Evolutionary conservation across 2,797 vertebrate genomes (phyloP), one percentile per base, ranked within the genome.

Genomic region (Cynopterus sphinx): DNA sequence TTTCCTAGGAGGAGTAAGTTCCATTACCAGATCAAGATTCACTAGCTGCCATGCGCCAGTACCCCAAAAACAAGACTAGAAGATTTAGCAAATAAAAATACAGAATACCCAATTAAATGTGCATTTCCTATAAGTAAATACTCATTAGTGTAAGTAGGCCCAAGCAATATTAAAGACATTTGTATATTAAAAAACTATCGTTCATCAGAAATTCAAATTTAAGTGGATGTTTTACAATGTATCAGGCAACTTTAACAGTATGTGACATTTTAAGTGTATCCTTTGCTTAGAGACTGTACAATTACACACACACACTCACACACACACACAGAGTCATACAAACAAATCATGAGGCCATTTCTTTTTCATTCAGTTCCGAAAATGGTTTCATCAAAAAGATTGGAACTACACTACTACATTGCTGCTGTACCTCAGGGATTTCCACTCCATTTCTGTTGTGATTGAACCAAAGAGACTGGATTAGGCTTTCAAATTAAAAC

Each of bases 401-500:
- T 82, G 70, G 78, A 92, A 86, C 68, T 63, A 53, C 19, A 65
- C 51, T 31, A 53, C 61, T 71, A 55, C 53, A 85, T 3, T 31
- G 22, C 31, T 67, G 82, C 43, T 36, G 2, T 70, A 49, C 78
- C 51, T 79, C 17, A 26, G 93, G 24, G 89, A 96, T 81, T 89
- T 91, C 55, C 21, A 86, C 39, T 96, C 61, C 12, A 83, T 91
- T 88, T 94, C 31, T 89, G 36, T 57, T 94, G 39, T 92, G 93
- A 96, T 74, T 92, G 86, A 87, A 82, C 61, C 55, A 46, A 83
- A 65, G 6, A 6, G 22, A 6, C 8, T 36, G 9, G 33, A 59
- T 36, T 75, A 65, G 59, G 22, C 75, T 95, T 95, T 92, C 67
- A 90, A 88, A 96, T 96, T 79, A 91, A 91, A 96, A 67, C 57